Evolutionary conservation across 2,113 vertebrate genomes (phyloP), one percentile per base, ranked within the genome.

Genomic region (Genyomyrus donnyi): DNA sequence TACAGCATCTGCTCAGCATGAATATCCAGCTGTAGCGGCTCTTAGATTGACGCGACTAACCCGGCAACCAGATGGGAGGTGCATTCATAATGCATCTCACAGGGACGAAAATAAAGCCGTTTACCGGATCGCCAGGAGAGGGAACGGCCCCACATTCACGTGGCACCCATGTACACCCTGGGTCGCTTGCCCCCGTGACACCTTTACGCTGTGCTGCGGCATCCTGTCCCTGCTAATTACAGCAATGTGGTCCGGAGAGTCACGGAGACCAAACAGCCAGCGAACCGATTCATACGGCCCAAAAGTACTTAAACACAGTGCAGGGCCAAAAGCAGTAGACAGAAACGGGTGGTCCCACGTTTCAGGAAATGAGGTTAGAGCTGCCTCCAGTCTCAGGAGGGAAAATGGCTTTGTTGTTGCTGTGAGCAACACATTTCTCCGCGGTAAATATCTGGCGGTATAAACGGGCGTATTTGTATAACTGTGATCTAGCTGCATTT

Each of bases 1-100:
- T 35, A n/a, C 31, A 42, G 50, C 89, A 89, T 89, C 89, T 89
- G 89, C 17, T 85, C 35, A 7, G 52, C 80, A 85, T 89, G 89
- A 89, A 89, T 89, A 62, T 85, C 50, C 77, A 56, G 80, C 3
- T 24, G 24, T 21, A 19, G 53, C 42, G 8, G 52, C 77, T 4
- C 31, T 46, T 58, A 45, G 50, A 62, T 62, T 77, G 39, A 52
- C 53, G 13, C 35, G 89, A 89, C 77, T 85, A 58, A 85, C 77
- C 52, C 10, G 2, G 45, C 8, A 19, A 9, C 80, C 89, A 85
- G 89, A 89, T 89, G 77, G 80, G 50, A 80, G 42, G 21, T 13
- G 9, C 21, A 62, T 84, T 62, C 52, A 85, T 85, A 85, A 62
- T 85, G 52, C 19, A 53, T 48, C 35, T 89, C 89, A n/a, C 39